Conservation (phyloP, 2,113 vertebrate species). For the Osmerus mordax region DNA sequence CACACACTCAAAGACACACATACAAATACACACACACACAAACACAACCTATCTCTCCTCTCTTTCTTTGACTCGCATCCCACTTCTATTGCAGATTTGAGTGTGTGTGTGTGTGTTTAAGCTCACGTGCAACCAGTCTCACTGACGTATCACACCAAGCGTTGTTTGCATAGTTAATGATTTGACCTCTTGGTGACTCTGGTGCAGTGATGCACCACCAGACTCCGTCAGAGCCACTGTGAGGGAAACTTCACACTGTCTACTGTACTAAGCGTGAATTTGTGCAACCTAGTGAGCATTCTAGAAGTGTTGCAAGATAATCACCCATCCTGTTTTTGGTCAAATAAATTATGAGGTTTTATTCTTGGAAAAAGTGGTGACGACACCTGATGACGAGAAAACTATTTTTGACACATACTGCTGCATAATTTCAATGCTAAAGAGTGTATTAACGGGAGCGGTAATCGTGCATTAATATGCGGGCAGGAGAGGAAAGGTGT, state of each 20-base stretch:
- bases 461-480: constrained; percentile 34
- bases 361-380: neutral
- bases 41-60: neutral
- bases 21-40: constrained; percentile 8
- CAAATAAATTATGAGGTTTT: too few relatives aligned
- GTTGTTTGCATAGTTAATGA: constrained; percentile 12
- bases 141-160: constrained; percentile 43
- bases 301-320: too few relatives aligned
- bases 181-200: neutral
- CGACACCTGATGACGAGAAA: neutral
- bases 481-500: neutral
- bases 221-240: too few relatives aligned
- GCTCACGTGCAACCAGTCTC: constrained; percentile 38
- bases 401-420: neutral
- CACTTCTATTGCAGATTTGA: neutral
- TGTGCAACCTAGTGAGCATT: too few relatives aligned
- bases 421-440: constrained; percentile 47
- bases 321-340: too few relatives aligned
- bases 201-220: too few relatives aligned
- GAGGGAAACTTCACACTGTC: too few relatives aligned
- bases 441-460: constrained; percentile 48
- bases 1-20: constrained; percentile 1
- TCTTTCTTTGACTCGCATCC: neutral
- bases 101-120: neutral
- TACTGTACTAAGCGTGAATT: too few relatives aligned